Percentiles rank a stretch among this genome's conserved stretches.
These are phyloP conservation scores for Pinctada fucata DNA, from an alignment of 2,888 invertebrate genomes.

Conservation along the genomic window DNA sequence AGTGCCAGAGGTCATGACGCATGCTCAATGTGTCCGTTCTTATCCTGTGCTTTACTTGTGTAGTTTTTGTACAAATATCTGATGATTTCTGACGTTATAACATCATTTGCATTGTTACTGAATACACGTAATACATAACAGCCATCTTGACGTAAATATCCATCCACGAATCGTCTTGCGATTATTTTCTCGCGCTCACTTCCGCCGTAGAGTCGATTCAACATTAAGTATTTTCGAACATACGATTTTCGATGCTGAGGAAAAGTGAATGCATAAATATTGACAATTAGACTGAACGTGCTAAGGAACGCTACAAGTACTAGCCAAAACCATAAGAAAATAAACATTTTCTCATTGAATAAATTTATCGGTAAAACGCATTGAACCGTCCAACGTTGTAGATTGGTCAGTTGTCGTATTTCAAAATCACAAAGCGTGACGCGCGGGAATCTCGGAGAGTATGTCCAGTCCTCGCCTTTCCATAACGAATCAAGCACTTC, in stretches of 20 bases:
- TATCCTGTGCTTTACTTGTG: constrained; percentile 26
- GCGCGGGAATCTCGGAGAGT: constrained; percentile 66
- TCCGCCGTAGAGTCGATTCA: constrained; percentile 48
- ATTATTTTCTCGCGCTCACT: constrained; percentile 53
- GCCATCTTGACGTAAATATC: constrained; percentile 65
- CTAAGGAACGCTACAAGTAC: constrained; percentile 61
- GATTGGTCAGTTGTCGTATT: constrained; percentile 68
- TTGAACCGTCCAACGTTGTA: constrained; percentile 70
- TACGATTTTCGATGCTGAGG: constrained; percentile 62
- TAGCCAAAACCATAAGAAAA: constrained; percentile 74
- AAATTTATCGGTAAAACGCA: constrained; percentile 71
- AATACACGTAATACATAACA: constrained; percentile 65
- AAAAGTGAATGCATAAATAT: constrained; percentile 63
- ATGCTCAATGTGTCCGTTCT: neutral
- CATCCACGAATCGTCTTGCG: constrained; percentile 58
- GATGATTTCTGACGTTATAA: constrained; percentile 60
- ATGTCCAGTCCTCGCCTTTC: constrained; percentile 56
- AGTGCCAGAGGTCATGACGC: too few relatives aligned
- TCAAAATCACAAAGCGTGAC: constrained; percentile 71
- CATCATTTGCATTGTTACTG: constrained; percentile 64
- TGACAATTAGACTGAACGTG: constrained; percentile 56
- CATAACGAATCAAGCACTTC: constrained; percentile 60
- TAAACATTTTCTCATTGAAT: constrained; percentile 72
- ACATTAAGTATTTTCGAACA: constrained; percentile 65
- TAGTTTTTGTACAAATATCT: constrained; percentile 54